Conservation (phyloP, 1,140 invertebrate species). For the Drosophila tsacasi region DNA sequence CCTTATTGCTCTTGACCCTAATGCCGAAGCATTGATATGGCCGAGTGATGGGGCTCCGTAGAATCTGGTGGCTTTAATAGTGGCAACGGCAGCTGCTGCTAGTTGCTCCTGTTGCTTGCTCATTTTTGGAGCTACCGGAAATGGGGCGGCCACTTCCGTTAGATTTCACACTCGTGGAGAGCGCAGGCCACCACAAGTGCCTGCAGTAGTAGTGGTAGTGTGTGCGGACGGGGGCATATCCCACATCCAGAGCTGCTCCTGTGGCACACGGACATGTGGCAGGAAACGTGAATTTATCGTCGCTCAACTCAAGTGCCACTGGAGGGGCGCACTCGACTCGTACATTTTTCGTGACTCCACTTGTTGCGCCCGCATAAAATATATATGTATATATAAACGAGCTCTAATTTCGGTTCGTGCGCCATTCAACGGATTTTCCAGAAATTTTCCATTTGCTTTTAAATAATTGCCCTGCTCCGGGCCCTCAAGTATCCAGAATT, state of each 20-base stretch:
- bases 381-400: neutral
- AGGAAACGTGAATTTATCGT: slow-evolving; percentile 81
- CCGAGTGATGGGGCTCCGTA: slow-evolving; percentile 28
- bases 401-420: slow-evolving; percentile 46
- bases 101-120: slow-evolving; percentile 29
- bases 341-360: slow-evolving; percentile 51
- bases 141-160: slow-evolving; percentile 73
- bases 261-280: slow-evolving; percentile 65
- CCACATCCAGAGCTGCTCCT: slow-evolving; percentile 40
- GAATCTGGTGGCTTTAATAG: slow-evolving; percentile 40
- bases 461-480: slow-evolving; percentile 59
- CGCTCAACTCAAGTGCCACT: slow-evolving; percentile 62
- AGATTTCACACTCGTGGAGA: slow-evolving; percentile 63
- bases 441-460: slow-evolving; percentile 60
- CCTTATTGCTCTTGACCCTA: slow-evolving; percentile 73
- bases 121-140: slow-evolving; percentile 66
- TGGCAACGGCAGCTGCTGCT: slow-evolving; percentile 10
- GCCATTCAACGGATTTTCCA: slow-evolving; percentile 12
- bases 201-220: slow-evolving; percentile 6
- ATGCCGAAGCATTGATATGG: slow-evolving; percentile 56
- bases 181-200: neutral
- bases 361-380: slow-evolving; percentile 27
- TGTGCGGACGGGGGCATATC: neutral
- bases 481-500: slow-evolving; percentile 47
- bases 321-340: slow-evolving; percentile 43